These are phyloP conservation scores for Melozone crissalis DNA, from an alignment of 2,113 vertebrate species.

Conservation along the genomic window DNA sequence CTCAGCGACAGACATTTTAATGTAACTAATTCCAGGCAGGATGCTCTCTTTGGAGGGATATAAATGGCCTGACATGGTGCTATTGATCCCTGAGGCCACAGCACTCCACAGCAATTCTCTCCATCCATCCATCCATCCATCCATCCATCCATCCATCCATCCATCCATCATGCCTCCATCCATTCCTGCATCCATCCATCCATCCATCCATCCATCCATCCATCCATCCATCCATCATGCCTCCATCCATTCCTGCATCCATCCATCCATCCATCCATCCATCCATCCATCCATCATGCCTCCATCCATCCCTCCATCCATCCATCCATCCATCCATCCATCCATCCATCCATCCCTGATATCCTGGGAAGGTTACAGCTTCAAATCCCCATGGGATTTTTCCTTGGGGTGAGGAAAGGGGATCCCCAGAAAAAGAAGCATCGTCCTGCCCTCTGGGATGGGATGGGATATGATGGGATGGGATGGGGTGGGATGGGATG, in stretches of 20 bases:
- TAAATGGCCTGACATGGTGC: not conserved
- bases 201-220: not conserved
- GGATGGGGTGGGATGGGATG: too few species aligned
- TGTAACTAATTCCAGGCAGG: conserved; percentile 40
- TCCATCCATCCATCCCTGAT: too few species aligned
- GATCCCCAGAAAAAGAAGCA: not conserved
- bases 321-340: too few species aligned
- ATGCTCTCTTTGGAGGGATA: not conserved
- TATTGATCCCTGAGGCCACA: not conserved
- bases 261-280: too few species aligned
- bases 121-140: not conserved
- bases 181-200: not conserved
- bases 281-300: not conserved
- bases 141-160: too few species aligned
- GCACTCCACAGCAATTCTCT: not conserved
- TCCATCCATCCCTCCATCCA: too few species aligned
- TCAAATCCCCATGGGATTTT: not conserved
- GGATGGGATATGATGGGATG: not conserved
- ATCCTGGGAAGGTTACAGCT: not conserved
- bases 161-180: too few species aligned
- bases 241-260: too few species aligned
- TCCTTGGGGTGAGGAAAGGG: not conserved
- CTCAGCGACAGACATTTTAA: not conserved
- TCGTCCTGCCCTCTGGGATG: too few species aligned
- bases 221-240: not conserved